Evolutionary conservation across 2,797 vertebrate species (phyloP).

Genomic region (Calcarius lapponicus): DNA sequence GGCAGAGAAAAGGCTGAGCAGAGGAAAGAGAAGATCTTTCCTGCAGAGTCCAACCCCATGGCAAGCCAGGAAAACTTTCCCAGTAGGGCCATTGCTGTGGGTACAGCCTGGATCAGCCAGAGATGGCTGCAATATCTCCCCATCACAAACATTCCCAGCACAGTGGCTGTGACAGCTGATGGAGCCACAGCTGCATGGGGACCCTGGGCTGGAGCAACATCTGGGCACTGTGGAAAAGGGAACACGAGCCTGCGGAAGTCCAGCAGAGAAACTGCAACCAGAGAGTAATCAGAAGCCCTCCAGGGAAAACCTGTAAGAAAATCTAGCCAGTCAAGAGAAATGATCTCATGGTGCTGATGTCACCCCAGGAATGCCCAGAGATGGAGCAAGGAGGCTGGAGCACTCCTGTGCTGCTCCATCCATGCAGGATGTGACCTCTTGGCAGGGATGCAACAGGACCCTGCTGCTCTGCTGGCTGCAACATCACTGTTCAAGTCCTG

Average conservation of each 20-base stretch:
- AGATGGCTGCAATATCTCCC: slow-evolving; percentile 10
- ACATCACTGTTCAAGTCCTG: not conserved
- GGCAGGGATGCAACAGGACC: not conserved
- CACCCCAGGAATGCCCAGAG: not conserved
- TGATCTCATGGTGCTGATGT: not conserved
- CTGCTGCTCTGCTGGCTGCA: not conserved
- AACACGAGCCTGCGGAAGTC: not conserved
- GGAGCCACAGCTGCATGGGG: slow-evolving; percentile 23
- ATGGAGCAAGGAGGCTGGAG: not conserved
- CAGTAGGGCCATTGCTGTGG: not conserved
- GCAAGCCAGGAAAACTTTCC: not conserved
- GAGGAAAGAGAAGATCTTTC: not conserved
- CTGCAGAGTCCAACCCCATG: not conserved
- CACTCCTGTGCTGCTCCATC: not conserved
- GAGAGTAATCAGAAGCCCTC: slow-evolving; percentile 3
- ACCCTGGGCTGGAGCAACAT: slow-evolving; percentile 8
- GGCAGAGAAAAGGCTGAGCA: not conserved
- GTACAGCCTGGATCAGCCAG: not conserved
- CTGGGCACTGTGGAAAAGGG: not conserved
- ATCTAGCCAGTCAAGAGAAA: not conserved
- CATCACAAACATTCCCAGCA: not conserved
- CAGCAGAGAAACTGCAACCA: not conserved
- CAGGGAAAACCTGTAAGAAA: not conserved
- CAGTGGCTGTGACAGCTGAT: not conserved
- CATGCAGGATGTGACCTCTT: not conserved